These are phyloP conservation scores for Rhadinocentrus ornatus DNA, from an alignment of 2,797 vertebrate genomes.

Conservation along the genomic window DNA sequence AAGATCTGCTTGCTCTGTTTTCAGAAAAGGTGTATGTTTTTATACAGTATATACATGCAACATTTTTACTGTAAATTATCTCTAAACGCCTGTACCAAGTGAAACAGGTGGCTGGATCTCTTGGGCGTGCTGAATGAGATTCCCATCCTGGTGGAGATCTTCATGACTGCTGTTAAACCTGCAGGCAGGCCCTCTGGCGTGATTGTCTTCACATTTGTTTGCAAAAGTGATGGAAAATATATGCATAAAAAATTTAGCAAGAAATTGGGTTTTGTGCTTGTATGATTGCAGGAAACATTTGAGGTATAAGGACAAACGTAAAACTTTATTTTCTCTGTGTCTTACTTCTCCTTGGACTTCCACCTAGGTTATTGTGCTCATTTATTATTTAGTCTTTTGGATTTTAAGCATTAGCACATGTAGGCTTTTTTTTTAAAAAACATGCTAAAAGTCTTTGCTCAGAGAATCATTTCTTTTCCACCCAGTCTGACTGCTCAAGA, in stretches of 20 bases:
- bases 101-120: constrained; percentile 49
- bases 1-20: not conserved
- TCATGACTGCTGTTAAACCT: constrained; percentile 52
- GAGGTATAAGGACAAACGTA: not conserved
- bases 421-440: not conserved
- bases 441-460: constrained; percentile 29
- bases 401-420: constrained; percentile 30
- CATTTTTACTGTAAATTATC: not conserved
- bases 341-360: constrained; percentile 19
- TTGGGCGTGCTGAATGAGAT: constrained; percentile 26
- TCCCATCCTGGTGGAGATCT: constrained; percentile 28
- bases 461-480: constrained; percentile 43
- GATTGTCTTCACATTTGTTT: constrained; percentile 14
- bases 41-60: not conserved
- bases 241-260: constrained; percentile 18
- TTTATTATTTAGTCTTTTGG: constrained; percentile 51
- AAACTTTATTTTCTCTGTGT: constrained; percentile 2
- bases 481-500: constrained; percentile 47
- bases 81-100: constrained; percentile 1
- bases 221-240: constrained; percentile 2
- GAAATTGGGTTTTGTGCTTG: constrained; percentile 1
- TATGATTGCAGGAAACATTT: constrained; percentile 16
- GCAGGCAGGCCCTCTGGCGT: constrained; percentile 43
- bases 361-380: constrained; percentile 31
- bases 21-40: not conserved